phyloP scores from a whole-genome alignment of 1,140 invertebrate genomes.

The Sogatella furcifera region DNA sequence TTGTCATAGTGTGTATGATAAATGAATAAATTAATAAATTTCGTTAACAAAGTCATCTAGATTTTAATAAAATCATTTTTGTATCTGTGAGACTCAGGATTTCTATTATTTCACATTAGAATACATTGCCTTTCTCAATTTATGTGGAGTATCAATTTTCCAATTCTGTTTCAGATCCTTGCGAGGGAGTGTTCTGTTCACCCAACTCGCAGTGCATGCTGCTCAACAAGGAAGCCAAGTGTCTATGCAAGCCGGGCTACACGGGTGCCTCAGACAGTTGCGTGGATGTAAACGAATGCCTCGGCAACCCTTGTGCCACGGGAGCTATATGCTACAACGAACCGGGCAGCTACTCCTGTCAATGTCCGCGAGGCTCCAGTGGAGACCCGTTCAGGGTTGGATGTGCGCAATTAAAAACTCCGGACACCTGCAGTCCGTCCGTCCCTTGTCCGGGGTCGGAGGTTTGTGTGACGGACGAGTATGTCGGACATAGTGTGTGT shows the following conservation, averaged over 20 bases:
- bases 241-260: constrained; percentile 67
- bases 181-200: constrained; percentile 72
- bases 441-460: constrained; percentile 73
- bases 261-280: constrained; percentile 65
- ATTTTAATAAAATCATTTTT: too few species aligned
- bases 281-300: constrained; percentile 78
- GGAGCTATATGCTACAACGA: constrained; percentile 82
- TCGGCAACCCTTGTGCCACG: constrained; percentile 57
- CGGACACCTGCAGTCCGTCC: constrained; percentile 52
- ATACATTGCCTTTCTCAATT: too few species aligned
- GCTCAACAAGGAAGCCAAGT: constrained; percentile 68
- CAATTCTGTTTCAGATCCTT: constrained; percentile 57
- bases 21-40: too few species aligned
- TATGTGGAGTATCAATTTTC: too few species aligned
- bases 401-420: constrained; percentile 49
- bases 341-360: constrained; percentile 73
- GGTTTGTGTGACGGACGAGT: constrained; percentile 67
- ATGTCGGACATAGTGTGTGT: constrained; percentile 62
- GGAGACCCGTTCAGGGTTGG: constrained; percentile 59
- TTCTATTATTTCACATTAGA: too few species aligned
- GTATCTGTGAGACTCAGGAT: too few species aligned
- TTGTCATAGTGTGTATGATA: too few species aligned
- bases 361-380: constrained; percentile 64
- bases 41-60: too few species aligned
- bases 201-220: constrained; percentile 83